These are phyloP conservation scores for Polypedilum vanderplanki DNA, from an alignment of 1,140 invertebrate genomes.

Conservation along the genomic window DNA sequence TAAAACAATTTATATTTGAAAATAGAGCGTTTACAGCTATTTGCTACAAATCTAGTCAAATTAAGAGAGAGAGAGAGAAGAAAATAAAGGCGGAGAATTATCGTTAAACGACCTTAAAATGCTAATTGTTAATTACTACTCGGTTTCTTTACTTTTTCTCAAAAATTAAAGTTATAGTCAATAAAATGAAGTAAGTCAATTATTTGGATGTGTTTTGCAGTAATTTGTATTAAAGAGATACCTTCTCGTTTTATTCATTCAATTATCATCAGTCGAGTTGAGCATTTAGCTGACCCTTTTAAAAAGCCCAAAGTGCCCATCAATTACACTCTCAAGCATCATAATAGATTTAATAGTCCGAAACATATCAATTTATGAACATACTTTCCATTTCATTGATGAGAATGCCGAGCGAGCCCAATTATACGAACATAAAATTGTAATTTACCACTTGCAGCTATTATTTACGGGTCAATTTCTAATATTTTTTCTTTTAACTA, in stretches of 20 bases:
- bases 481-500: not conserved
- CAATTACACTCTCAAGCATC: not conserved
- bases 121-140: conserved; percentile 22
- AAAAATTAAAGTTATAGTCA: not conserved
- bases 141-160: not conserved
- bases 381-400: not conserved
- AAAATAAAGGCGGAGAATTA: no score
- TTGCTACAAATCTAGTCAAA: no score
- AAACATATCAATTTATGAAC: not conserved
- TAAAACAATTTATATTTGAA: no score
- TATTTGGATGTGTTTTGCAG: not conserved
- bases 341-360: not conserved
- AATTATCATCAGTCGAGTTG: not conserved
- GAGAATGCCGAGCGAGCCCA: not conserved
- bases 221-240: not conserved
- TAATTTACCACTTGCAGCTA: conserved; percentile 17
- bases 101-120: not conserved
- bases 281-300: not conserved
- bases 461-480: not conserved
- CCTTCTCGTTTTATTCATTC: no score
- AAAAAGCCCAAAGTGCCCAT: not conserved
- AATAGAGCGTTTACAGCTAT: no score
- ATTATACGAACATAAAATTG: conserved; percentile 2
- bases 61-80: no score
- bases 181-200: not conserved